phyloP scores from a whole-genome alignment of 2,113 vertebrate genomes.

The Nothoprocta perdicaria region DNA sequence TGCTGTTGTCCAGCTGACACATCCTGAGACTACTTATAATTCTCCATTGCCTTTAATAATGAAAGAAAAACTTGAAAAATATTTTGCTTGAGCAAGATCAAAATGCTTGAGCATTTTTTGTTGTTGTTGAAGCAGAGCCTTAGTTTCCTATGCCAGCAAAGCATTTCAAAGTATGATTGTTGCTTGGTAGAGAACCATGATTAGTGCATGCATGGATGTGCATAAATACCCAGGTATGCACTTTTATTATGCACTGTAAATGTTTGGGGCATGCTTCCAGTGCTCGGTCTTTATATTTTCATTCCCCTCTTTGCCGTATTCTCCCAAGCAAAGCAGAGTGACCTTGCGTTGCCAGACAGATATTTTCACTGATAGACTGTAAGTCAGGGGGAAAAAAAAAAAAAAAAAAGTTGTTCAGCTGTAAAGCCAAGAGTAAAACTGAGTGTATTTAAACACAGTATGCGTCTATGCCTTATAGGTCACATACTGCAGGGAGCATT shows the following conservation, averaged over 20 bases:
- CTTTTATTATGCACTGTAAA: not conserved
- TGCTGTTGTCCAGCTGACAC: not conserved
- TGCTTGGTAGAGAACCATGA: not conserved
- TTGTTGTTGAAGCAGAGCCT: not conserved
- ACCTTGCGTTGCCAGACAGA: no score
- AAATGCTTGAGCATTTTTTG: not conserved
- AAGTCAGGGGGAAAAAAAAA: not conserved
- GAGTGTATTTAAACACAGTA: constrained; percentile 2
- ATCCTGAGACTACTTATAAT: not conserved
- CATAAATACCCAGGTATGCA: no score
- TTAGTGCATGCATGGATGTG: not conserved
- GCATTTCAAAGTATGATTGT: not conserved
- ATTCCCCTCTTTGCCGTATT: not conserved
- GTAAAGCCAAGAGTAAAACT: constrained; percentile 1
- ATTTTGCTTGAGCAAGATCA: no score
- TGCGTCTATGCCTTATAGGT: constrained; percentile 12
- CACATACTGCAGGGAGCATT: not conserved
- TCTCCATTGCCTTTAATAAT: not conserved
- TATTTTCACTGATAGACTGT: not conserved
- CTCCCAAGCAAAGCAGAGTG: not conserved
- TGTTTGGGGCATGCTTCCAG: not conserved
- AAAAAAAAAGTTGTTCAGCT: not conserved
- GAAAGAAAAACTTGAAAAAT: not conserved
- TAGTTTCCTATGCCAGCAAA: not conserved
- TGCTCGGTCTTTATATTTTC: not conserved